Evolutionary conservation across 2,888 invertebrate genomes (phyloP), one percentile per base, ranked within the genome.

Genomic region (Thereva nobilitata): DNA sequence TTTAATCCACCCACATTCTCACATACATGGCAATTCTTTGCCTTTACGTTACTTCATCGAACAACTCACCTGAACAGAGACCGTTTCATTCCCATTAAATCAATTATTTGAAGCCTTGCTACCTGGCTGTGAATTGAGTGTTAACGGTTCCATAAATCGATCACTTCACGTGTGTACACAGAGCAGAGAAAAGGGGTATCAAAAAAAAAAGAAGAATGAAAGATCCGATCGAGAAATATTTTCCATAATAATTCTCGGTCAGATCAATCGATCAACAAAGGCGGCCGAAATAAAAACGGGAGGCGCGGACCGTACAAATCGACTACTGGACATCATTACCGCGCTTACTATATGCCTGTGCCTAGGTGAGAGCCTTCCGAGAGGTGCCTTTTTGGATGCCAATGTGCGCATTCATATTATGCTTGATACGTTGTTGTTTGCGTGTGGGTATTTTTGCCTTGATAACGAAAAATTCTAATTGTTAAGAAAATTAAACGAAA

Each of bases 241-340:
- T 59, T 47, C 59, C 10, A 59, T 59, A 59, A 59, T 59, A 59
- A 59, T 49, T 59, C 59, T 35, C 59, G 59, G 47, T 23, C 56
- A 56, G 55, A 52, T 63, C 66, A 68, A 49, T 57, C 63, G 53
- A 63, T 56, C 61, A 66, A 10, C 41, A 34, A 38, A 35, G 47
- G 44, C 10, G 59, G 38, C 45, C 7, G 57, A 35, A 57, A 57
- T 50, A 34, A 42, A 57, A 53, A 67, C 52, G 57, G 41, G 54
- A 65, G 68, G 63, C 63, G 68, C 66, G 53, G 61, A 66, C 56
- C 63, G 49, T 12, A 68, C 66, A 68, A 66, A 66, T 63, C 53
- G 65, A 68, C 68, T 65, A 65, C 66, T 65, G 65, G 54, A 68
- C 68, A 68, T 64, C 61, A 67, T 67, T 61, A 66, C 40, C 54